These are phyloP conservation scores for Bolinopsis microptera DNA, from an alignment of 37 sponge, comb jelly and placozoan species.

Conservation along the genomic window DNA sequence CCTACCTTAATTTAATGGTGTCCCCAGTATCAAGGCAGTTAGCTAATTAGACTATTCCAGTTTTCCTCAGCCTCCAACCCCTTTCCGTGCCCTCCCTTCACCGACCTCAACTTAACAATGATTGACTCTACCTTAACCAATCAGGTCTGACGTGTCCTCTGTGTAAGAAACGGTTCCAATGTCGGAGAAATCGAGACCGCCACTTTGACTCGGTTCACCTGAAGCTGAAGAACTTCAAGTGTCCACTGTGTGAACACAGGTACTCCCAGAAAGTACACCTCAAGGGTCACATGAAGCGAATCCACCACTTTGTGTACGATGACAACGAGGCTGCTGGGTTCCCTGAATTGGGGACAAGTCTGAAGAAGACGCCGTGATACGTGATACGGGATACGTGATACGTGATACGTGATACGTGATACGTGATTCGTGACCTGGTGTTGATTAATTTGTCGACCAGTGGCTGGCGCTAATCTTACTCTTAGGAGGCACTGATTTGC, in stretches of 20 bases:
- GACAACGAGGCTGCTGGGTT: background rate
- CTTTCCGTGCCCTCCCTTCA: no score
- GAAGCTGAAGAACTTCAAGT: slow-evolving; percentile 39
- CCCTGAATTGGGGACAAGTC: background rate
- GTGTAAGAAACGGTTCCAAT: slow-evolving; percentile 48
- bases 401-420: background rate
- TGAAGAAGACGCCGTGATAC: background rate
- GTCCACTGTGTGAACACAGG: slow-evolving; percentile 44
- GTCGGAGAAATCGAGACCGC: slow-evolving; percentile 5
- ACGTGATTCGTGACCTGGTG: background rate
- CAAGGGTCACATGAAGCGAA: slow-evolving; percentile 11
- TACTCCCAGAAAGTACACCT: slow-evolving; percentile 63
- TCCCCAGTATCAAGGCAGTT: no score
- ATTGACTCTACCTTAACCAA: no score
- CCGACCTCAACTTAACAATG: no score
- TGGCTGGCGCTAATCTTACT: no score
- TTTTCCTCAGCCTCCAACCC: no score
- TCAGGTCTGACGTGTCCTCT: slow-evolving; percentile 28
- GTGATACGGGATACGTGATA: background rate
- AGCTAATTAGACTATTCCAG: no score
- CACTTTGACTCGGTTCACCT: slow-evolving; percentile 58
- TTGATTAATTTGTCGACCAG: no score
- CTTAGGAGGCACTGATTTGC: no score
- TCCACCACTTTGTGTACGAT: background rate
- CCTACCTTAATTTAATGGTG: no score